Conservation (phyloP, 2,797 vertebrate species). For the Siniperca undulata region DNA sequence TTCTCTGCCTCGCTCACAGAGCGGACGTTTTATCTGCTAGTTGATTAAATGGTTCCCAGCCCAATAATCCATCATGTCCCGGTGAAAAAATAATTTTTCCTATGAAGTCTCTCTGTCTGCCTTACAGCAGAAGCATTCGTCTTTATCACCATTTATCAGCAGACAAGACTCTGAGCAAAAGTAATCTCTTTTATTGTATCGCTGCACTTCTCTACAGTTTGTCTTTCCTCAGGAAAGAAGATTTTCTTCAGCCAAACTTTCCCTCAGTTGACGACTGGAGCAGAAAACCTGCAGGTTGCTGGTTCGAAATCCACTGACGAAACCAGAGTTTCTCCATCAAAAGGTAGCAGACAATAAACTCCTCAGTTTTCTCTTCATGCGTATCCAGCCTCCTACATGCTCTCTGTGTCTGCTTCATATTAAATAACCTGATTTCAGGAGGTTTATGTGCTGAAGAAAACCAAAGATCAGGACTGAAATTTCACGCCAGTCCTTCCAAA, state of each 20-base stretch:
- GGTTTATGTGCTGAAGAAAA: not conserved
- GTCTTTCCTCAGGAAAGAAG: not conserved
- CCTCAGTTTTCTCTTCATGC: not conserved
- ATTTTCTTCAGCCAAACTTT: not conserved
- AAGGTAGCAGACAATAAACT: not conserved
- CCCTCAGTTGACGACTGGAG: not conserved
- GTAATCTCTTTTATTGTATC: not conserved
- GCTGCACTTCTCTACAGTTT: not conserved
- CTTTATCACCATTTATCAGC: constrained; percentile 25
- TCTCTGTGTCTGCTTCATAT: not conserved
- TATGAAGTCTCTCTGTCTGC: constrained; percentile 4
- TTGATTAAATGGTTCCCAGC: constrained; percentile 31
- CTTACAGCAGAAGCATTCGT: not conserved
- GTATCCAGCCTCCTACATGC: too few species aligned
- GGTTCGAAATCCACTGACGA: not conserved
- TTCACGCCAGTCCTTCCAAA: not conserved
- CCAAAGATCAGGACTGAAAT: not conserved
- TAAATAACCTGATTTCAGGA: not conserved
- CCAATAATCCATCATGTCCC: constrained; percentile 25
- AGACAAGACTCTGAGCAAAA: not conserved
- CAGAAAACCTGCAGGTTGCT: not conserved
- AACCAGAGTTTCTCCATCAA: not conserved
- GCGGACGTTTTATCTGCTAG: constrained; percentile 2
- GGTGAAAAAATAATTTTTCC: constrained; percentile 23
- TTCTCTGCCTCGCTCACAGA: not conserved